A percentile compares a stretch with the other conserved stretches of the same genome.
phyloP scores from a whole-genome alignment of 2,888 invertebrate species.

The Marronus borbonicus region DNA sequence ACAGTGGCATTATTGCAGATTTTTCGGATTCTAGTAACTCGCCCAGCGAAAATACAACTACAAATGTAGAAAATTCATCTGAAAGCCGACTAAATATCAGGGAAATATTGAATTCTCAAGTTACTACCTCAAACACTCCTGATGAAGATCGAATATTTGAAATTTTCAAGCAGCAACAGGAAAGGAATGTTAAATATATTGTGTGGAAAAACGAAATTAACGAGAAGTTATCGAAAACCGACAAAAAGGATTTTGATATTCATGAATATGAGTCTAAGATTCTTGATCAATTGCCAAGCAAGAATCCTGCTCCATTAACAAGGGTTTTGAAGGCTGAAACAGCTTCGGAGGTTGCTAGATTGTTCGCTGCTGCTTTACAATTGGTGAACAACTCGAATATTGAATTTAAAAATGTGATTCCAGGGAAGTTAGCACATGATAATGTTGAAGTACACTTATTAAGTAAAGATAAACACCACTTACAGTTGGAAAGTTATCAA shows the following conservation, averaged over 20 bases:
- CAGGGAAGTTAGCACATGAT: conserved; percentile 64
- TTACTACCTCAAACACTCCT: not conserved
- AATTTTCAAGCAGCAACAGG: not conserved
- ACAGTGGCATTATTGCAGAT: conserved; percentile 14
- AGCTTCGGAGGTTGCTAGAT: conserved; percentile 75
- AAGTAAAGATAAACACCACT: conserved; percentile 65
- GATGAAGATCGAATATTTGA: not conserved
- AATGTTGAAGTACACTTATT: conserved; percentile 64
- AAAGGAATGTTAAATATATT: conserved; percentile 21
- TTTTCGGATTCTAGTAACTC: not conserved
- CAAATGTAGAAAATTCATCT: not conserved
- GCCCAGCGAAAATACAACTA: not conserved
- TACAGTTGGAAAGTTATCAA: conserved; percentile 64
- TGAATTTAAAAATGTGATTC: conserved; percentile 61
- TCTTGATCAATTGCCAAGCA: conserved; percentile 65
- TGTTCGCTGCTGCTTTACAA: conserved; percentile 80
- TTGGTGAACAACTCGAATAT: conserved; percentile 70
- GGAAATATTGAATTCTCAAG: not conserved
- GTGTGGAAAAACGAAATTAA: conserved; percentile 76
- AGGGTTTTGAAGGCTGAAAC: conserved; percentile 65
- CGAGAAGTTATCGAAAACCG: conserved; percentile 73
- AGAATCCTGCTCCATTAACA: conserved; percentile 68
- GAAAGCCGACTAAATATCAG: not conserved
- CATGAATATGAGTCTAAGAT: conserved; percentile 75
- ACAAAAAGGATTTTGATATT: conserved; percentile 75